Percentiles rank a stretch among this genome's conserved stretches.
phyloP scores from a whole-genome alignment of 1,140 invertebrate species.

The Drosophila takahashii region DNA sequence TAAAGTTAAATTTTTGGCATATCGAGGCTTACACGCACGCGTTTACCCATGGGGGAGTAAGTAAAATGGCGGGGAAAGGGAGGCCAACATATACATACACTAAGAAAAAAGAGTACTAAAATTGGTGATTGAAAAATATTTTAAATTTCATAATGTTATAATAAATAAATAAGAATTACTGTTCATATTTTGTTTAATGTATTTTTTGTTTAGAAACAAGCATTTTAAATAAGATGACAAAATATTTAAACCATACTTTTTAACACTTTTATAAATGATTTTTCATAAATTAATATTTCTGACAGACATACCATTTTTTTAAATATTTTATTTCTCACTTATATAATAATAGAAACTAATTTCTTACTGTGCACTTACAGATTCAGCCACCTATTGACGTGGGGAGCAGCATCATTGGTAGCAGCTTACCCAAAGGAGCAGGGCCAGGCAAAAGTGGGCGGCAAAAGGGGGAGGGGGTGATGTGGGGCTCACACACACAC shows the following conservation, averaged over 20 bases:
- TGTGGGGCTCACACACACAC: constrained; percentile 16
- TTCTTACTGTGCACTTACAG: constrained; percentile 6
- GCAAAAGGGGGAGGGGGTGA: background rate
- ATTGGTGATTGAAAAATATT: too few species aligned
- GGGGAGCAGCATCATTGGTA: constrained; percentile 43
- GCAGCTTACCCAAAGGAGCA: constrained; percentile 25
- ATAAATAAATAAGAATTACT: too few species aligned
- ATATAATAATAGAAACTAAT: background rate
- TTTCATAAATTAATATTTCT: too few species aligned
- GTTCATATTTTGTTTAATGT: too few species aligned
- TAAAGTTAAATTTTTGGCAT: constrained; percentile 65
- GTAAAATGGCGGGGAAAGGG: constrained; percentile 10
- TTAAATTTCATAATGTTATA: too few species aligned
- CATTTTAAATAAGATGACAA: too few species aligned
- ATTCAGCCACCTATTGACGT: constrained; percentile 52
- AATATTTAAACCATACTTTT: too few species aligned
- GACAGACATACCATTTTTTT: too few species aligned
- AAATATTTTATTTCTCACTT: background rate
- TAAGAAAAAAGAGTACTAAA: background rate
- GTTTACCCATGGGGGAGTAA: constrained; percentile 39
- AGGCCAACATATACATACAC: constrained; percentile 13
- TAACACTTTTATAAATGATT: too few species aligned
- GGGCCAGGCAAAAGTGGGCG: background rate
- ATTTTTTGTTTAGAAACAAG: too few species aligned
- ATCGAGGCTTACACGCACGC: constrained; percentile 50